Percentiles rank a stretch among this genome's conserved stretches.
Conservation (phyloP, 2,113 vertebrate genomes). For the Petaurus breviceps region DNA sequence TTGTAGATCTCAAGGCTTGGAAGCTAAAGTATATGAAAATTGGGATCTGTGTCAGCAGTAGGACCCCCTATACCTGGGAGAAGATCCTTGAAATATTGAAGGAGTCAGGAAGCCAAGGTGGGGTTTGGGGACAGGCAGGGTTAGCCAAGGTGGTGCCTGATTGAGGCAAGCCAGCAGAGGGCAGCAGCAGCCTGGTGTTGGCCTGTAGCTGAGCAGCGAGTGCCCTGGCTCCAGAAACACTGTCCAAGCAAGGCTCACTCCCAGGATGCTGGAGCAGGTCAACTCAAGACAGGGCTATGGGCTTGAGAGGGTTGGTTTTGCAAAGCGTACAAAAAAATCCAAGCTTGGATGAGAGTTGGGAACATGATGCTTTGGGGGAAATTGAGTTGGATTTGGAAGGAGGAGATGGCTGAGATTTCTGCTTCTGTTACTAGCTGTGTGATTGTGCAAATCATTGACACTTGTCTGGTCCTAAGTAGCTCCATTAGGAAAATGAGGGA, state of each 20-base stretch:
- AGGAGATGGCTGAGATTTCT: not conserved
- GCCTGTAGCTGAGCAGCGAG: not conserved
- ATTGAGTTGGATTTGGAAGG: not conserved
- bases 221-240: not conserved
- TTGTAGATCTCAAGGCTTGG: not conserved
- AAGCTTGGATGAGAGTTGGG: not conserved
- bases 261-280: not conserved
- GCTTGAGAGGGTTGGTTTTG: not conserved
- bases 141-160: not conserved
- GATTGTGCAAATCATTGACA: not conserved
- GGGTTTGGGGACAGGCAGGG: not conserved
- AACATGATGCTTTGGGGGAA: not conserved
- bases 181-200: not conserved
- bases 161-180: not conserved
- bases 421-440: not conserved
- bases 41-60: not conserved
- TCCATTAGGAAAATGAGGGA: not conserved
- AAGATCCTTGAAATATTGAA: not conserved
- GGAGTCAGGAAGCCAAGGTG: not conserved
- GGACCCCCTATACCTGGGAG: not conserved
- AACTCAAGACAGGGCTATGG: not conserved
- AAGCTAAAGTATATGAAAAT: not conserved
- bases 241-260: not conserved
- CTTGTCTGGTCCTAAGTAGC: not conserved
- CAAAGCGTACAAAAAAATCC: not conserved